Conservation (phyloP, 2,888 invertebrate genomes). For the Ischnus inquisitorius region DNA sequence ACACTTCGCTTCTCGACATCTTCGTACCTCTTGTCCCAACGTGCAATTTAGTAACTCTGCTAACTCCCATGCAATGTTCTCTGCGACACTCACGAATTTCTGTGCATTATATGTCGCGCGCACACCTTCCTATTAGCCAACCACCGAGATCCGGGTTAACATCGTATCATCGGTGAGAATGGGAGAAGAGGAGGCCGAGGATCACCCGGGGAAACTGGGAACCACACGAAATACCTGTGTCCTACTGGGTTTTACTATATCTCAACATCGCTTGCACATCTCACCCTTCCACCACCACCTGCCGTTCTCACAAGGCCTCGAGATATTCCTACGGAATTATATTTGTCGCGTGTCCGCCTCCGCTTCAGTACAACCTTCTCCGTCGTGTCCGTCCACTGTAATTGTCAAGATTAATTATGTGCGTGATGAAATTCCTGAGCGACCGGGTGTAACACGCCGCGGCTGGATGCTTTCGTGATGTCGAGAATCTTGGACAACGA, state of each 20-base stretch:
- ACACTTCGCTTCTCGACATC: conserved; percentile 1
- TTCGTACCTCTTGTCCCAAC: conserved; percentile 8
- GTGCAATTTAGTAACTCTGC: conserved; percentile 24
- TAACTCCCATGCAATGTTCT: neutral
- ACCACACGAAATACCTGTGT: conserved; percentile 37
- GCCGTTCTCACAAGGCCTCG: neutral
- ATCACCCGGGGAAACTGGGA: conserved; percentile 3
- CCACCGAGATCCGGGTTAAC: conserved; percentile 33
- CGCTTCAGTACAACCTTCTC: neutral
- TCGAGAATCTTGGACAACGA: conserved; percentile 16
- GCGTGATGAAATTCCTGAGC: conserved; percentile 82
- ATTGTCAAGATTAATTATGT: conserved; percentile 83
- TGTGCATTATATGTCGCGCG: neutral
- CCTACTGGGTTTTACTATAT: neutral
- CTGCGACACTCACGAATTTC: conserved; percentile 15
- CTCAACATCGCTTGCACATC: conserved; percentile 6
- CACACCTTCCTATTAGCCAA: conserved; percentile 9
- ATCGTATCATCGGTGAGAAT: conserved; percentile 50
- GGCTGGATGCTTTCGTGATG: conserved; percentile 51
- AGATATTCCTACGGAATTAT: conserved; percentile 74
- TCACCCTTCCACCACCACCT: neutral
- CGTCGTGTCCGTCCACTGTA: conserved; percentile 68
- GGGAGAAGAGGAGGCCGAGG: neutral
- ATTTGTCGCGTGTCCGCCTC: conserved; percentile 73
- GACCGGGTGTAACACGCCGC: conserved; percentile 74